Evolutionary conservation across 2,113 vertebrate species (phyloP).

Genomic region (Hippolais icterina): DNA sequence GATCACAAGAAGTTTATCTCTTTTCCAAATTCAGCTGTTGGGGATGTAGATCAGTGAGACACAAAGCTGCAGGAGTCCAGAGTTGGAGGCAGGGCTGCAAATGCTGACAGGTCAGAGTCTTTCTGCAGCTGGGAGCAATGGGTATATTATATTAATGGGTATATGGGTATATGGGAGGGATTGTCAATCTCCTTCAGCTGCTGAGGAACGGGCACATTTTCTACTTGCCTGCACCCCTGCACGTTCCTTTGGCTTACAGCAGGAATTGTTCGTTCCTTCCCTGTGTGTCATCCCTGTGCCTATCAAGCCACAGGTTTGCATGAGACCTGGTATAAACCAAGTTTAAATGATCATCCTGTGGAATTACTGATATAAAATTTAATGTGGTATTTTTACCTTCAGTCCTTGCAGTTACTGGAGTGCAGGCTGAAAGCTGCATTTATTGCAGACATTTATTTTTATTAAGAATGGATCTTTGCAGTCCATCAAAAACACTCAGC

Average conservation of each 20-base stretch:
- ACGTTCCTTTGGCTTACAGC: not conserved
- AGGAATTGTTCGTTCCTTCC: not conserved
- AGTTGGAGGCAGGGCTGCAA: not conserved
- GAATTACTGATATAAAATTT: conserved; percentile 50
- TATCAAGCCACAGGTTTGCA: not conserved
- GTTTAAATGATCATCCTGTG: conserved; percentile 3
- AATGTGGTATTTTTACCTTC: conserved; percentile 54
- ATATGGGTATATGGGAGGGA: not conserved
- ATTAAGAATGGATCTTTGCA: conserved; percentile 3
- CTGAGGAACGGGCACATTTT: not conserved
- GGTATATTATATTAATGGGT: not conserved
- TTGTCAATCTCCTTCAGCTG: not conserved
- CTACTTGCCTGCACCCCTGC: not conserved
- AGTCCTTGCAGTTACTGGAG: conserved; percentile 32
- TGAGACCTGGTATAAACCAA: not conserved
- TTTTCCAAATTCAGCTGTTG: not conserved
- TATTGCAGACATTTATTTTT: conserved; percentile 53
- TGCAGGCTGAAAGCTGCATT: conserved; percentile 40
- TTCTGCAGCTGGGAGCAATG: not conserved
- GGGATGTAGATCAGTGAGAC: not conserved
- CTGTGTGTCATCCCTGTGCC: not conserved
- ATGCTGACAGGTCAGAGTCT: not conserved
- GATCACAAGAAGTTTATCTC: not conserved
- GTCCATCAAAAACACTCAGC: not conserved
- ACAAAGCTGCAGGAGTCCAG: not conserved